Percentiles rank a stretch among this genome's conserved stretches.
phyloP scores from a whole-genome alignment of 2,113 vertebrate genomes.

The Crotalus horridus region DNA sequence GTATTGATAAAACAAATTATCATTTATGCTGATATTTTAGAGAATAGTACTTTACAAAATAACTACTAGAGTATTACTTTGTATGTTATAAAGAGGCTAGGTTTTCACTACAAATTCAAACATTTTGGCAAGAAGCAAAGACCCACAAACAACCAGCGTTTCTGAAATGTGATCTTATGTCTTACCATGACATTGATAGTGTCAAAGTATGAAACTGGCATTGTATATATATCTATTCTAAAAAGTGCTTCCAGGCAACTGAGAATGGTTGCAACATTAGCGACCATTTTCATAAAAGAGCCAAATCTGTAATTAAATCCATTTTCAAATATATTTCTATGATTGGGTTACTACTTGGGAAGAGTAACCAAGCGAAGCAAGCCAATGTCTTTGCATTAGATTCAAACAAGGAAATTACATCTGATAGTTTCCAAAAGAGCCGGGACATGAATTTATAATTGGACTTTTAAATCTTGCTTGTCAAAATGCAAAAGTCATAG shows the following conservation, averaged over 20 bases:
- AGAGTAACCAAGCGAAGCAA: background rate
- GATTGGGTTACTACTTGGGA: background rate
- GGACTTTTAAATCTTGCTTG: background rate
- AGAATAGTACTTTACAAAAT: background rate
- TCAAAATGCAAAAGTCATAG: background rate
- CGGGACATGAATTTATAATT: background rate
- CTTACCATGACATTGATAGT: background rate
- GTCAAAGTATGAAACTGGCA: background rate
- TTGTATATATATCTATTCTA: background rate
- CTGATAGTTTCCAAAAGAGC: background rate
- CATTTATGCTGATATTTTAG: background rate
- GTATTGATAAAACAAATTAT: background rate
- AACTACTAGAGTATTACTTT: background rate
- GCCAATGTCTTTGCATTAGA: background rate
- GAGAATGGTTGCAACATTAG: background rate
- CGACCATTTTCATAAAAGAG: background rate
- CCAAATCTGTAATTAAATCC: background rate
- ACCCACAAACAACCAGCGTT: background rate
- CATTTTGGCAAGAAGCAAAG: background rate
- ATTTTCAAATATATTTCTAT: background rate
- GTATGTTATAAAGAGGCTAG: background rate
- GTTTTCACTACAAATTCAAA: background rate
- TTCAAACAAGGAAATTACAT: background rate
- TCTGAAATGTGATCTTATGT: background rate
- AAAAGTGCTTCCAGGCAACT: background rate